Evolutionary conservation across 2,888 invertebrate genomes (phyloP).

Genomic region (Chymomyza amoena): DNA sequence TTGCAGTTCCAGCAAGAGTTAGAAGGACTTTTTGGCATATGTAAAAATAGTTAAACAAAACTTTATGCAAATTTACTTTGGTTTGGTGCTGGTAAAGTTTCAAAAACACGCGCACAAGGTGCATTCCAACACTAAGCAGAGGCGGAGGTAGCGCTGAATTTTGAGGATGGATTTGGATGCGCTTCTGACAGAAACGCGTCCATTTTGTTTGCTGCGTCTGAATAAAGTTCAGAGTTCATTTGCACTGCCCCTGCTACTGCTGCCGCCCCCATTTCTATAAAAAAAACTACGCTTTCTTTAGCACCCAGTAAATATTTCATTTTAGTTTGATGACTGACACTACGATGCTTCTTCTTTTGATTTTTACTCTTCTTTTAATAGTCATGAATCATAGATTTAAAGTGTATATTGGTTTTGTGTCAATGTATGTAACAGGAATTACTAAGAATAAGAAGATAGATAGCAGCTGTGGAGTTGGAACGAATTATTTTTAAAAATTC

Average conservation of each 20-base stretch:
- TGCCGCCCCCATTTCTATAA: neutral
- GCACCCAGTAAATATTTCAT: conserved; percentile 34
- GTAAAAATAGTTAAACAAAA: conserved; percentile 9
- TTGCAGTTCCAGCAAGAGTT: neutral
- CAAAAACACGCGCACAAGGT: conserved; percentile 30
- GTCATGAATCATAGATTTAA: too few relatives aligned
- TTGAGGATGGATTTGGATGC: too few relatives aligned
- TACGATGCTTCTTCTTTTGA: neutral
- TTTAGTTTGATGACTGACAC: conserved; percentile 40
- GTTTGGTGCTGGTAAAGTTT: neutral
- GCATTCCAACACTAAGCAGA: neutral
- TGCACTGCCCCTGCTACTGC: neutral
- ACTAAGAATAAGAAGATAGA: too few relatives aligned
- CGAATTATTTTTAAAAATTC: too few relatives aligned
- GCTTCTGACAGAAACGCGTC: too few relatives aligned
- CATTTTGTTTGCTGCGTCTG: conserved; percentile 21
- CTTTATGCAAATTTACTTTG: conserved; percentile 39
- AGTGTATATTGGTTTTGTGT: too few relatives aligned
- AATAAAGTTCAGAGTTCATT: conserved; percentile 43
- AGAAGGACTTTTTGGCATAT: conserved; percentile 6
- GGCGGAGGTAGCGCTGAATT: too few relatives aligned
- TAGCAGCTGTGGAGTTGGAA: too few relatives aligned
- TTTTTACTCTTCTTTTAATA: neutral
- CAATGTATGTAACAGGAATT: too few relatives aligned
- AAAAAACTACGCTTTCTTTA: neutral